These are phyloP conservation scores for Ascaphus truei DNA, from an alignment of 2,113 vertebrate species.

Conservation along the genomic window DNA sequence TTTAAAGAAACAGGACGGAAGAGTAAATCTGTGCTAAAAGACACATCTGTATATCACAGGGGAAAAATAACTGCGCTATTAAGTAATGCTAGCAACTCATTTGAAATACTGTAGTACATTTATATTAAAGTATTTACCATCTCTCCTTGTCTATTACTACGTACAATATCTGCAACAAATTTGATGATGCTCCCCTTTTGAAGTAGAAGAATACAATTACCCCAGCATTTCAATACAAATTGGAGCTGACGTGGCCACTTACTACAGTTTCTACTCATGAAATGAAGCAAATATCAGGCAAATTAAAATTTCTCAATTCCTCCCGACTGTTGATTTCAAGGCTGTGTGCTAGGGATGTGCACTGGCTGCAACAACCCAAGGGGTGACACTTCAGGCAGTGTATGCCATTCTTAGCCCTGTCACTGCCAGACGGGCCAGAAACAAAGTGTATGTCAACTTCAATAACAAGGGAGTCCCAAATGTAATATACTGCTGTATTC, in stretches of 20 bases:
- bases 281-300: neutral
- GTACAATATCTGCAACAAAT: neutral
- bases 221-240: neutral
- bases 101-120: neutral
- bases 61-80: too few species aligned
- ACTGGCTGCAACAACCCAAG: neutral
- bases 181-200: neutral
- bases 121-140: neutral
- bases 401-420: too few species aligned
- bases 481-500: neutral
- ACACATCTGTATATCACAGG: too few species aligned
- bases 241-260: neutral
- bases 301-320: neutral
- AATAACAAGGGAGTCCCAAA: neutral
- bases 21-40: too few species aligned
- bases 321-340: neutral
- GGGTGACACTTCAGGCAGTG: too few species aligned
- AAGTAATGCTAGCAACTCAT: neutral
- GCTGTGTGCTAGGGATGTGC: neutral
- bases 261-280: neutral
- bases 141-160: too few species aligned
- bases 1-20: too few species aligned
- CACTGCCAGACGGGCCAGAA: too few species aligned
- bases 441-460: neutral
- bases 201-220: neutral